A percentile compares a stretch with the other conserved stretches of the same genome.
phyloP scores from a whole-genome alignment of 1,140 invertebrate genomes.

The Eriocheir sinensis region DNA sequence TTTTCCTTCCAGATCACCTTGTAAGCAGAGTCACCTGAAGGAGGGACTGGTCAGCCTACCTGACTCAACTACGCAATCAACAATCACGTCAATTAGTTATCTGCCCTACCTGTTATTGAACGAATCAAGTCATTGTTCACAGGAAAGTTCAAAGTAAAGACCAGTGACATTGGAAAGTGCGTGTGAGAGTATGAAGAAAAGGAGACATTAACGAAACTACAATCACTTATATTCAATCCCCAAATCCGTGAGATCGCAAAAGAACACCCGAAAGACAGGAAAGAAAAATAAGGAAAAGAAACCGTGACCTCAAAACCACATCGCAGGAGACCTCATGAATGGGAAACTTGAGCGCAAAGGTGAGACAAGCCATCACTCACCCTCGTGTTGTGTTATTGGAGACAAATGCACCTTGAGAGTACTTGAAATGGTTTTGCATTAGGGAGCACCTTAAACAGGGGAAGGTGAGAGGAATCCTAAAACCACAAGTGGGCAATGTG shows the following conservation, averaged over 20 bases:
- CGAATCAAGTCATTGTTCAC: neutral
- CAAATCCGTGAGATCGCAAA: neutral
- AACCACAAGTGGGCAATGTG: neutral
- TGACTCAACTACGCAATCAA: too few species aligned
- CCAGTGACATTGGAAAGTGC: neutral
- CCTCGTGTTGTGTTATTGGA: neutral
- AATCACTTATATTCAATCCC: neutral
- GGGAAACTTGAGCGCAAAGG: neutral
- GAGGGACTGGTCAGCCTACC: too few species aligned
- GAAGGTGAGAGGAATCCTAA: neutral
- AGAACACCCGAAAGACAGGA: neutral
- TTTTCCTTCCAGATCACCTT: too few species aligned
- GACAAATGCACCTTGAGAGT: neutral
- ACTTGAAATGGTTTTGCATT: too few species aligned
- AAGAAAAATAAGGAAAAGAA: neutral
- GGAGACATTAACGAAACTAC: neutral
- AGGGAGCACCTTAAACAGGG: too few species aligned
- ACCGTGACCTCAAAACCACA: neutral
- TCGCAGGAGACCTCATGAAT: neutral
- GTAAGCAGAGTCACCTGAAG: too few species aligned
- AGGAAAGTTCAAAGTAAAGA: neutral
- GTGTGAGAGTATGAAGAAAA: neutral
- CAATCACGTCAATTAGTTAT: neutral
- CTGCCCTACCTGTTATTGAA: neutral
- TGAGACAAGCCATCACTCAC: neutral